These are phyloP conservation scores for Koerneria pararmatus DNA, from an alignment of 2,888 invertebrate genomes.

Conservation along the genomic window DNA sequence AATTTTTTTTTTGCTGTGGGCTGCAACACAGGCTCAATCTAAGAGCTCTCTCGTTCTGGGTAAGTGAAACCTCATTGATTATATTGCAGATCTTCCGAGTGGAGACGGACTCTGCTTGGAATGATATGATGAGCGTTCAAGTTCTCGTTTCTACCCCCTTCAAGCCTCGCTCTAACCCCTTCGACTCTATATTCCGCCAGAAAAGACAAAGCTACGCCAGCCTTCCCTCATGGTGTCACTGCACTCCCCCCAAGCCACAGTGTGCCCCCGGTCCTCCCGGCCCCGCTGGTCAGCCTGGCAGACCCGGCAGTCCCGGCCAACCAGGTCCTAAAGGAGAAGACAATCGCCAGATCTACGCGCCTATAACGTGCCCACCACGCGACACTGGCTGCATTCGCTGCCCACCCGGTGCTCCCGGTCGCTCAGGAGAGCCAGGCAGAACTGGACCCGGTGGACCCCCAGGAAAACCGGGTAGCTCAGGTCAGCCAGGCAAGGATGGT, in stretches of 20 bases:
- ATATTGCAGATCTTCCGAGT: constrained; percentile 55
- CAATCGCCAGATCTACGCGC: constrained; percentile 39
- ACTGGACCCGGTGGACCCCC: constrained; percentile 34
- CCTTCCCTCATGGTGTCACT: constrained; percentile 56
- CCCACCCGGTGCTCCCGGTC: constrained; percentile 44
- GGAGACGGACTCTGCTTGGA: constrained; percentile 56
- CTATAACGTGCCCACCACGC: constrained; percentile 40
- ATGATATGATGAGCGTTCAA: constrained; percentile 56
- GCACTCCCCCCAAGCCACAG: constrained; percentile 50
- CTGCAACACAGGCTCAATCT: no score
- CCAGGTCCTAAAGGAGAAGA: background rate
- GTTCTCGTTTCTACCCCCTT: constrained; percentile 53
- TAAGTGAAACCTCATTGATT: no score
- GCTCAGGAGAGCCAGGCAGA: constrained; percentile 32
- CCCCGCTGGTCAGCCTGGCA: constrained; percentile 45
- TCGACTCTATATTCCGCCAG: constrained; percentile 55
- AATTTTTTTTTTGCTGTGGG: no score
- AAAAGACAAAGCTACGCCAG: constrained; percentile 47
- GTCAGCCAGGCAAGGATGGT: constrained; percentile 42
- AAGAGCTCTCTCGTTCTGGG: no score
- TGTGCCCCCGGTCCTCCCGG: constrained; percentile 48
- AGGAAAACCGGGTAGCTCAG: constrained; percentile 36
- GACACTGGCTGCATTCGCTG: constrained; percentile 47
- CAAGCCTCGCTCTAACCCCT: constrained; percentile 45
- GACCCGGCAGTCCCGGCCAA: constrained; percentile 15